Base-by-base conservation (phyloP, 1,140 invertebrate species). In the Drosophila guanche region DNA sequence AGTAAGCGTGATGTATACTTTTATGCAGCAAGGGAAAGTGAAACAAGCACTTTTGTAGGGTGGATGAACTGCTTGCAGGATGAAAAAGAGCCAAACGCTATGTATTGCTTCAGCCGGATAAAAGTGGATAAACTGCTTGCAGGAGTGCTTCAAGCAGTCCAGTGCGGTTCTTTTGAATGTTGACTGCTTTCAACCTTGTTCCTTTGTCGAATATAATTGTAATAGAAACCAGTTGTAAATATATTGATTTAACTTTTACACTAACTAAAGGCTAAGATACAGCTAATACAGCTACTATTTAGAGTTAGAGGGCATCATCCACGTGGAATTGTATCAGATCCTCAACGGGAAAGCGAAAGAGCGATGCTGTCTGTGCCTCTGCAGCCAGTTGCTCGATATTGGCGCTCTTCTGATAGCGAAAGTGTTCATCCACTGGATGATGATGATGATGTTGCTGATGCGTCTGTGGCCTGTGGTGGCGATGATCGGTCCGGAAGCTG, bases 291-390 rank as follows among this genome's bases (percentile, higher is more conserved):
- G 10, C 66, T 69, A 67, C 22, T 33, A 33, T 43, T 56, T 33
- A 48, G 33, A 16, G 29, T 83, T 56, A 88, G 55, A 88, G 80
- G 22, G 89, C 89, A 60, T 90, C 89, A 25, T 90, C 89, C 48
- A 90, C 89, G 45, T 90, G 89, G 59, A 90, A 90, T 52, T 90
- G 89, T 70, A 90, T 90, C 14, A 90, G 68, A 75, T 90, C 89
- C 71, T 90, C 89, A 10, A 90, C 89, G 40, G 89, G 89, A 72
- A 90, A 90, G 8, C 89, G 81, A 54, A 90, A 90, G 1, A 90
- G 70, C 16, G 89, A 90, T 41, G 89, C 89, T 1, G 89, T 84
- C 54, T 88, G 81, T 5, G 89, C 89, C 74, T 90, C 89, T 5
- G 81, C 76, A 0, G 86, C 89, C 63, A 90, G 14, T 54, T 90